These are phyloP conservation scores for Coenonympha arcania DNA, from an alignment of 2,888 invertebrate genomes.

Conservation along the genomic window DNA sequence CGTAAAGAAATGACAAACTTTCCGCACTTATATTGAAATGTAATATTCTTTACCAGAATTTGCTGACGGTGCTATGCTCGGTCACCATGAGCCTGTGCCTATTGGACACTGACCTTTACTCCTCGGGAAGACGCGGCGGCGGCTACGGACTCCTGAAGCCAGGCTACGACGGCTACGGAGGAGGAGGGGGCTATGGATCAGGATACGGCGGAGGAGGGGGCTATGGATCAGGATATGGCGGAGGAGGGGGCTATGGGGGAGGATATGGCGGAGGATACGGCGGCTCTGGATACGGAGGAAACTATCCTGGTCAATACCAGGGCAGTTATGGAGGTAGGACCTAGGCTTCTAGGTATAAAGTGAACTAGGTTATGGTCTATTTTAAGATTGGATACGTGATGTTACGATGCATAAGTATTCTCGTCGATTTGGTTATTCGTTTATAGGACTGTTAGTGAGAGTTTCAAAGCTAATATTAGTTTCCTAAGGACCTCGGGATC, in stretches of 20 bases:
- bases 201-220: slow-evolving; percentile 30
- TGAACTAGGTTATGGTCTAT: no score
- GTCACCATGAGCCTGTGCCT: slow-evolving; percentile 45
- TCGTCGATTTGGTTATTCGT: no score
- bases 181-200: slow-evolving; percentile 33
- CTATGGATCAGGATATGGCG: slow-evolving; percentile 34
- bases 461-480: no score
- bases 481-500: no score
- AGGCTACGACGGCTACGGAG: slow-evolving; percentile 31
- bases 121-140: slow-evolving; percentile 36
- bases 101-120: slow-evolving; percentile 23
- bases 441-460: no score
- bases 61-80: slow-evolving; percentile 45
- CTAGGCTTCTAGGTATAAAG: no score
- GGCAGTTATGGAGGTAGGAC: slow-evolving; percentile 19
- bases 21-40: no score
- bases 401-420: no score
- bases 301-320: slow-evolving; percentile 34
- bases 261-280: slow-evolving; percentile 35
- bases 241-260: slow-evolving; percentile 34
- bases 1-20: no score
- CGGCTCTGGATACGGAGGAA: slow-evolving; percentile 26
- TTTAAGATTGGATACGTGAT: no score
- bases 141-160: slow-evolving; percentile 39
- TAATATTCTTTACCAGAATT: no score